Base-by-base conservation (phyloP, 2,113 vertebrate species). In the Cebidichthys violaceus region DNA sequence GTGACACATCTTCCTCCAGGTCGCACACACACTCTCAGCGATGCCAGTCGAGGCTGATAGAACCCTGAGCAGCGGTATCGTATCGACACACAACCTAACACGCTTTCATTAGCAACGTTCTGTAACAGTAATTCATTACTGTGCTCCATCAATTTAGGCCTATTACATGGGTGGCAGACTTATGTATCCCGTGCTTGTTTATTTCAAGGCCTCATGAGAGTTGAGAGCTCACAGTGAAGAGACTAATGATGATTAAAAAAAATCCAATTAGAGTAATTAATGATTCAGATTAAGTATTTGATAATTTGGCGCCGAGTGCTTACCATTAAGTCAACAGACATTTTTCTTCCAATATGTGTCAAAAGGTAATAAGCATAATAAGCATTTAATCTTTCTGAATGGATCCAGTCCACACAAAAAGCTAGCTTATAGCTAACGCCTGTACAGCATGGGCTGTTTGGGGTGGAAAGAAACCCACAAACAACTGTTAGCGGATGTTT, bases 171-270 rank as follows among this genome's bases (percentile, higher is more conserved):
- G 61, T 77, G 86, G 65, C 75, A 55, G 75, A 55, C 68, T 81
- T 89, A 72, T 88, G 86, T 80, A 82, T 82, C 66, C 71, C 31
- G 4, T 33, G 71, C 66, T 70, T 83, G 54, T 88, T 86, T 84
- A 81, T 77, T 86, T 82, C 29, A 54, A 59, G 54, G 59, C 50
- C 71, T 81, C 47, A 50, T 64, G 69, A 78, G 64, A 77, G 66
- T 52, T 77, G 57, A 77, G 39, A 79, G 60, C 67, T 84, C 52
- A 20, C 31, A 74, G 14, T 47, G 29, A 81, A 69, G 37, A 24
- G 8, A 84, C 52, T 69, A 74, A 85, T 79, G 52, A 82, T 68
- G 69, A 88, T 78, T 71, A 73, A 88, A 55, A 57, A 67, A 86
- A 77, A 73, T 69, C 68, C 4, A 59, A 64, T 82, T 70, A 69